phyloP scores from a whole-genome alignment of 30 jellyfish, hydroid and myxozoan species.

The Hydractinia symbiolongicarpus region DNA sequence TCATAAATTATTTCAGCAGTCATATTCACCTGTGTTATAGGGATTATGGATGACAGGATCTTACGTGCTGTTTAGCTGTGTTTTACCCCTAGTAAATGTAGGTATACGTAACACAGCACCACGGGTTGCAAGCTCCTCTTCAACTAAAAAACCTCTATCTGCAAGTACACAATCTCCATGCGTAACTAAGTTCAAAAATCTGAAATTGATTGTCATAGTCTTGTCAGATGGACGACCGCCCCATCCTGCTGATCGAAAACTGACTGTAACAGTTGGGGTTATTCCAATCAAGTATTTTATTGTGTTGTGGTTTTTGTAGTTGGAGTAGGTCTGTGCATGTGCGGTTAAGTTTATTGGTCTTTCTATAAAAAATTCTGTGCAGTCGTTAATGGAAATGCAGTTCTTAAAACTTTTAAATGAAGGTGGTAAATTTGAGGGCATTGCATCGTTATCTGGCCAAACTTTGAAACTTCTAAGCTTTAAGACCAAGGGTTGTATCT shows the following conservation, averaged over 20 bases:
- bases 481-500: neutral
- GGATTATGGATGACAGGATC: constrained; percentile 33
- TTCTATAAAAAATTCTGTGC: neutral
- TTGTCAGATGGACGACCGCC: constrained; percentile 68
- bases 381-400: neutral
- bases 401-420: neutral
- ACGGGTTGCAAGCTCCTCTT: constrained; percentile 41
- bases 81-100: constrained; percentile 58
- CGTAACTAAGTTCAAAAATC: constrained; percentile 30
- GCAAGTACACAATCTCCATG: constrained; percentile 54
- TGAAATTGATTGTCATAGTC: constrained; percentile 34
- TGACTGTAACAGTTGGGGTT: neutral
- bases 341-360: neutral
- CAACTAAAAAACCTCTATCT: constrained; percentile 54
- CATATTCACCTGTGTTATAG: constrained; percentile 49
- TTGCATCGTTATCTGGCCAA: neutral
- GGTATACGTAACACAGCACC: constrained; percentile 52
- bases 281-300: neutral
- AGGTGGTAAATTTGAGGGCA: neutral
- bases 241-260: constrained; percentile 26
- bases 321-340: neutral
- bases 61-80: constrained; percentile 42
- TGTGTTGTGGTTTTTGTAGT: neutral
- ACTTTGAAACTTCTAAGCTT: neutral
- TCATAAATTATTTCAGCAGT: constrained; percentile 41